A percentile compares a stretch with the other conserved stretches of the same genome.
Conservation (phyloP, 2,797 vertebrate species). For the Anguilla megastoma region DNA sequence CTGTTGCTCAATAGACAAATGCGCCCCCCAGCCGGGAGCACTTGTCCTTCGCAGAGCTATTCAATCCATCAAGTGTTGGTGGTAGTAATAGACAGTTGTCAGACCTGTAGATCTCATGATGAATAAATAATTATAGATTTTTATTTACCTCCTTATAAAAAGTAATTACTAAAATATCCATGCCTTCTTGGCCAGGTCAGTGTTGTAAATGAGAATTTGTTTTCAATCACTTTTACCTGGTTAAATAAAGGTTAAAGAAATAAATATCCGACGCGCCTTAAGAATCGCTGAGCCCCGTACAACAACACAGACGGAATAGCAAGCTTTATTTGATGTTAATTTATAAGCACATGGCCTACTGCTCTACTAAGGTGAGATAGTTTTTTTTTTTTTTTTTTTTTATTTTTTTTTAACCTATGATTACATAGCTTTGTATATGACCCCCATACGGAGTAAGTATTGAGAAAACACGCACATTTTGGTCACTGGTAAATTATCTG, state of each 20-base stretch:
- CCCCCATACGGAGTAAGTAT: too few relatives aligned
- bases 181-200: too few relatives aligned
- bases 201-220: too few relatives aligned
- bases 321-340: not conserved
- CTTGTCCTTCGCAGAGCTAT: not conserved
- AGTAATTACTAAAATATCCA: not conserved
- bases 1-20: not conserved
- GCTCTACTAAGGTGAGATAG: not conserved
- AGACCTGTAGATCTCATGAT: not conserved
- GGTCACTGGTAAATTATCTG: too few relatives aligned
- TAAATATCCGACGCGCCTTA: not conserved
- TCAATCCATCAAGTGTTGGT: not conserved
- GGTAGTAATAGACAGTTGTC: not conserved
- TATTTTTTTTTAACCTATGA: too few relatives aligned
- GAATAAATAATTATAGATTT: not conserved
- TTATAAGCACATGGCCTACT: not conserved
- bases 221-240: too few relatives aligned
- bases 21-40: not conserved
- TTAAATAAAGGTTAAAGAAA: too few relatives aligned
- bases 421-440: not conserved
- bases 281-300: not conserved
- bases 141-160: not conserved
- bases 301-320: not conserved
- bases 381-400: too few relatives aligned
- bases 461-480: too few relatives aligned